Evolutionary conservation across 2,113 vertebrate genomes (phyloP).

Genomic region (Mionectes macconnelli): DNA sequence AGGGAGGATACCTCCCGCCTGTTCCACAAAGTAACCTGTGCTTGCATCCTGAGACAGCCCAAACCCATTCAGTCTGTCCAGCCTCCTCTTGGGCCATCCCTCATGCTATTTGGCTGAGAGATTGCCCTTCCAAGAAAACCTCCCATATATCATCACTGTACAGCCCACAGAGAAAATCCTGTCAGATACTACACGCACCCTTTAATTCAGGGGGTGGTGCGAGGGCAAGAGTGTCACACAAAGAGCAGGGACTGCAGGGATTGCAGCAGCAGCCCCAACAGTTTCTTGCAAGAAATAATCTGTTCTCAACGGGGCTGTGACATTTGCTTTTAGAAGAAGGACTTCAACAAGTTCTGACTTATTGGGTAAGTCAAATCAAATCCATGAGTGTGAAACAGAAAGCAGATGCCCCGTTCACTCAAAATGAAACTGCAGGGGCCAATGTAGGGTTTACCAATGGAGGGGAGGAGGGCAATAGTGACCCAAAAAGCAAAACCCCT

Average conservation of each 20-base stretch:
- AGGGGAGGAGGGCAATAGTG: neutral
- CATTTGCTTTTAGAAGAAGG: neutral
- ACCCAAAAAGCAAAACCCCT: neutral
- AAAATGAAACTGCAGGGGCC: neutral
- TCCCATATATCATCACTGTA: neutral
- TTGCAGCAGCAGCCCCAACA: neutral
- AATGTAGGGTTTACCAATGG: accelerated
- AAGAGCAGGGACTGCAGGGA: neutral
- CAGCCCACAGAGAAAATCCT: neutral
- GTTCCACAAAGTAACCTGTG: neutral
- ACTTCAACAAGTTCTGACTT: neutral
- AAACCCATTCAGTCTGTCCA: neutral
- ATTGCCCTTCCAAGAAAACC: neutral
- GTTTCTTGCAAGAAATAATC: neutral
- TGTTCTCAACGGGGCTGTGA: neutral
- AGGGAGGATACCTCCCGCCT: neutral
- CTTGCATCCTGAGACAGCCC: neutral
- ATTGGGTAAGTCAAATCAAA: neutral
- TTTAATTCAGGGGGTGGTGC: neutral
- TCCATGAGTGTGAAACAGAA: neutral
- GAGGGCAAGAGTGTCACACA: neutral
- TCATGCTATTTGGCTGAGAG: accelerated
- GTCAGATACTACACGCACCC: neutral
- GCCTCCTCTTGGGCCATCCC: neutral
- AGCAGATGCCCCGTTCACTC: neutral